These are phyloP conservation scores for Mormyrus iriodes DNA, from an alignment of 2,113 vertebrate species.

Conservation along the genomic window DNA sequence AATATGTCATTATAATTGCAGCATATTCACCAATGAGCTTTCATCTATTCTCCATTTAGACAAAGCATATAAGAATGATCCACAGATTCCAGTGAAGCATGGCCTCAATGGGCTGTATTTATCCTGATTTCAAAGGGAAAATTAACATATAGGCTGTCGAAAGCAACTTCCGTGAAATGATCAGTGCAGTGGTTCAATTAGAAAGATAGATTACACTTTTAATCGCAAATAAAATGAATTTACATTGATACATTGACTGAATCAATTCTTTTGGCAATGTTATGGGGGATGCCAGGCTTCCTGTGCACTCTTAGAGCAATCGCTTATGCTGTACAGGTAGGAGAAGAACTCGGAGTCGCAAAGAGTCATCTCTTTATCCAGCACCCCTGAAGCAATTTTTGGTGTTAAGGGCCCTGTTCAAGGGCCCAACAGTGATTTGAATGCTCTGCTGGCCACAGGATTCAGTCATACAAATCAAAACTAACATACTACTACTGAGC, in stretches of 20 bases:
- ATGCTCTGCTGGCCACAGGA: neutral
- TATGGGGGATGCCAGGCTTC: neutral
- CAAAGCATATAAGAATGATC: neutral
- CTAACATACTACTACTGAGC: neutral
- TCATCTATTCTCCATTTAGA: too few relatives aligned
- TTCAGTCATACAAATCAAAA: neutral
- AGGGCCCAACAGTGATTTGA: neutral
- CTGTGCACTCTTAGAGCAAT: neutral
- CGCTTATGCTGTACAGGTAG: neutral
- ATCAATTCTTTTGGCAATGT: neutral
- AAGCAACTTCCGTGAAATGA: neutral
- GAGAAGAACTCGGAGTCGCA: neutral
- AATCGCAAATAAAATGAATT: neutral
- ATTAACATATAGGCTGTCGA: neutral
- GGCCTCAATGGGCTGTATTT: neutral
- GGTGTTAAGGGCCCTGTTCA: neutral
- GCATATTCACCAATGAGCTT: neutral
- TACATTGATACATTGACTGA: neutral
- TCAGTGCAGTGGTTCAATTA: neutral
- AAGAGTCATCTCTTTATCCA: neutral
- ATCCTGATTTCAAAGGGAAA: too few relatives aligned
- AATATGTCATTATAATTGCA: neutral
- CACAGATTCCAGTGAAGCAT: too few relatives aligned
- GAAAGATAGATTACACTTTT: neutral
- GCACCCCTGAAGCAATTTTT: neutral